phyloP scores from a whole-genome alignment of 1,140 invertebrate genomes.

The Rhopalosiphum padi region DNA sequence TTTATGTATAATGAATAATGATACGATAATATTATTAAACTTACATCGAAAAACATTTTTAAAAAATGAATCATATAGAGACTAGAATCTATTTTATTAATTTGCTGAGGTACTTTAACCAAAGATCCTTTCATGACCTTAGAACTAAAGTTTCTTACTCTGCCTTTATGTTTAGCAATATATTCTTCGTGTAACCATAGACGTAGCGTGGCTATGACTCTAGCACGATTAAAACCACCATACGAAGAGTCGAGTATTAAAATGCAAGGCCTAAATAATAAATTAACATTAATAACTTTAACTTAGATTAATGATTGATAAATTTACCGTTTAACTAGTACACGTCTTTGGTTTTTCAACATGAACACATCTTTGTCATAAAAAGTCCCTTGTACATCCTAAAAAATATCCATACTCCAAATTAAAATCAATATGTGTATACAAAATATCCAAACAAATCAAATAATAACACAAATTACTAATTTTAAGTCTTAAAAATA shows the following conservation, averaged over 20 bases:
- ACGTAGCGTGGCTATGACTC: too few relatives aligned
- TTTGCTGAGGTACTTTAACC: conserved; percentile 94
- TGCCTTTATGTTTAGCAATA: conserved; percentile 74
- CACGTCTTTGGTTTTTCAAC: not conserved
- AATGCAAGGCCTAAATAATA: not conserved
- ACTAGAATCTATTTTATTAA: conserved; percentile 96
- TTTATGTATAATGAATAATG: too few relatives aligned
- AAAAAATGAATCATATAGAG: conserved; percentile 95
- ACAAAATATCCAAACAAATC: too few relatives aligned
- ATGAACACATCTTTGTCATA: not conserved
- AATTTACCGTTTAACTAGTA: not conserved
- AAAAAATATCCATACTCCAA: too few relatives aligned
- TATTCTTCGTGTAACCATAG: conserved; percentile 81
- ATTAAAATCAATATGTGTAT: too few relatives aligned
- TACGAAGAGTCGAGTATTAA: too few relatives aligned
- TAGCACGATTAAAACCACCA: too few relatives aligned
- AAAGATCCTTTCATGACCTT: conserved; percentile 82
- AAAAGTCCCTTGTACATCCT: not conserved
- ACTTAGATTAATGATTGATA: not conserved
- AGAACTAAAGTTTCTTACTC: conserved; percentile 75
- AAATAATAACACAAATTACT: too few relatives aligned
- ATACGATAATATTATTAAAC: not conserved
- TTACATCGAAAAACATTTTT: conserved; percentile 87
- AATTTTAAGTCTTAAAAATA: too few relatives aligned
- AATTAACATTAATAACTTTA: not conserved